These are phyloP conservation scores for Aphidius colemani DNA, from an alignment of 2,888 invertebrate species.

Conservation along the genomic window DNA sequence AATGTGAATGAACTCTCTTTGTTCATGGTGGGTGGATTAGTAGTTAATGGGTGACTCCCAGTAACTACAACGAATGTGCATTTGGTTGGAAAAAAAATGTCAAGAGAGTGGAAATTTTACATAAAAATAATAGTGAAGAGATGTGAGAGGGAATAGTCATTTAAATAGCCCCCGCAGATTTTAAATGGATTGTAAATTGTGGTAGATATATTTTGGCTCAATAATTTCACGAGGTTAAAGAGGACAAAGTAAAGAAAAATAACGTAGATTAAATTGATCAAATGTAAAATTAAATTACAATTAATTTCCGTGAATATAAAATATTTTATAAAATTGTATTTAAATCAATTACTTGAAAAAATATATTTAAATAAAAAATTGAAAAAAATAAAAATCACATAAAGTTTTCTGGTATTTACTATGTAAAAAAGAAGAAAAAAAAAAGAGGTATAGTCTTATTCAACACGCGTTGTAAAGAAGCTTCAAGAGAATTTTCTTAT, in stretches of 20 bases:
- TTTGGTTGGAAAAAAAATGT: slow-evolving; percentile 34
- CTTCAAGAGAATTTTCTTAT: slow-evolving; percentile 52
- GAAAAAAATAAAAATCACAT: neutral
- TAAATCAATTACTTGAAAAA: too few species aligned
- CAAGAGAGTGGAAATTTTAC: slow-evolving; percentile 8
- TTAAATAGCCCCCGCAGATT: neutral
- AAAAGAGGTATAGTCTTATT: slow-evolving; percentile 38
- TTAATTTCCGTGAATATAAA: too few species aligned
- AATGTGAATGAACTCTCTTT: slow-evolving; percentile 1
- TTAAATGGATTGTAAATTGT: neutral
- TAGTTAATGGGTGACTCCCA: slow-evolving; percentile 36
- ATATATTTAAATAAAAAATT: too few species aligned
- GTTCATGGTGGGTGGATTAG: slow-evolving; percentile 31
- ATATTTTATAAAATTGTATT: neutral
- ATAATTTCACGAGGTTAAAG: too few species aligned
- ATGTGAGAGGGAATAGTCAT: neutral
- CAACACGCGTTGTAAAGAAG: slow-evolving; percentile 42
- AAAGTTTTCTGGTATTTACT: neutral
- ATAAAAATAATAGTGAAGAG: neutral
- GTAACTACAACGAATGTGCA: slow-evolving; percentile 40
- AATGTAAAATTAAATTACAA: too few species aligned
- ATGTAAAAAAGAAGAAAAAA: neutral
- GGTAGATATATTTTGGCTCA: neutral
- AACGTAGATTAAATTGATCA: too few species aligned
- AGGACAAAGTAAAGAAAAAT: too few species aligned